Conservation (phyloP, 2,888 invertebrate species). For the Homarus gammarus region DNA sequence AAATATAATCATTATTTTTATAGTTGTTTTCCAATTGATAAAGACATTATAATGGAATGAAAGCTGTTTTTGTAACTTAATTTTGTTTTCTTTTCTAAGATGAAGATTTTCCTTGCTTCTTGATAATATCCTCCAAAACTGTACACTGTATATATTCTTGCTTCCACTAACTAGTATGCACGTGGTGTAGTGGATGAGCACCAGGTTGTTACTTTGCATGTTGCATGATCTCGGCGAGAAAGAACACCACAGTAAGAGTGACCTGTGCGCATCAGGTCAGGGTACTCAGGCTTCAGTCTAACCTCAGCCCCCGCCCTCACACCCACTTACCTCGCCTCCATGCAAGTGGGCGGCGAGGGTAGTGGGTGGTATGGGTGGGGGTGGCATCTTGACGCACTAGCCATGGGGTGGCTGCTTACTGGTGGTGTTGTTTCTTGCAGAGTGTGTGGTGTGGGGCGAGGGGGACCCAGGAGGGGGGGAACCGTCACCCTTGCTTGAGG, state of each 20-base stretch:
- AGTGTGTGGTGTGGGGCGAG: conserved; percentile 71
- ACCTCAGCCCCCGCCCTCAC: conserved; percentile 50
- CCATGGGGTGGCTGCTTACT: conserved; percentile 68
- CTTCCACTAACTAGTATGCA: conserved; percentile 11
- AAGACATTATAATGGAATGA: neutral
- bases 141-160: neutral
- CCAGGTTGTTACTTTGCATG: conserved; percentile 44
- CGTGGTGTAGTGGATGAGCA: neutral
- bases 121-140: neutral
- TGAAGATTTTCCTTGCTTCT: neutral
- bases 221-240: conserved; percentile 64
- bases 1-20: neutral
- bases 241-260: conserved; percentile 74
- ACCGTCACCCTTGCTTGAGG: conserved; percentile 47
- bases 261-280: conserved; percentile 55
- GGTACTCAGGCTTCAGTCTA: conserved; percentile 64
- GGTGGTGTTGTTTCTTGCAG: conserved; percentile 73
- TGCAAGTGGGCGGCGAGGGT: neutral
- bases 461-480: conserved; percentile 68
- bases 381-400: conserved; percentile 56
- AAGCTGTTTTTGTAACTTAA: neutral
- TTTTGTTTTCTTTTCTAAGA: neutral
- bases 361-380: neutral
- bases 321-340: conserved; percentile 21
- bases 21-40: neutral